Conservation (phyloP, 2,888 invertebrate species). For the Sinodicranocentrus sp. region DNA sequence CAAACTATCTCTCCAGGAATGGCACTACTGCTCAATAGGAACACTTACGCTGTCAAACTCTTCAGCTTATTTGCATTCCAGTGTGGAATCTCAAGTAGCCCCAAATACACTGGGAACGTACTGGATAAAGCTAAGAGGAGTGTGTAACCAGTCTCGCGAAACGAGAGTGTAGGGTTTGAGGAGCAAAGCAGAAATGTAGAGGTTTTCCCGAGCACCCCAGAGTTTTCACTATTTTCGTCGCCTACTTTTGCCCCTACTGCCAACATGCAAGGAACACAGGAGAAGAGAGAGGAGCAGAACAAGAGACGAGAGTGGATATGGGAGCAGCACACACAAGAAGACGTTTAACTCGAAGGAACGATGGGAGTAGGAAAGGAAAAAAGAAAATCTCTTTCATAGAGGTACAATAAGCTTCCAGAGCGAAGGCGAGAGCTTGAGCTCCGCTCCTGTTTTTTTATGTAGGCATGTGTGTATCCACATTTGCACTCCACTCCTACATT, state of each 20-base stretch:
- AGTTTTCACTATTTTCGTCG: slow-evolving; percentile 53
- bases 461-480: not conserved
- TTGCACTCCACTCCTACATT: not conserved
- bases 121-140: too few species aligned
- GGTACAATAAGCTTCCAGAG: slow-evolving; percentile 47
- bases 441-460: slow-evolving; percentile 6
- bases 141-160: too few species aligned
- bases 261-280: slow-evolving; percentile 20
- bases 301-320: too few species aligned
- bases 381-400: slow-evolving; percentile 50
- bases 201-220: slow-evolving; percentile 51
- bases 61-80: too few species aligned
- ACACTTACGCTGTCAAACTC: too few species aligned
- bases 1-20: not conserved
- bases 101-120: too few species aligned
- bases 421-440: slow-evolving; percentile 7
- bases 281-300: slow-evolving; percentile 14
- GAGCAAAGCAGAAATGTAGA: slow-evolving; percentile 34
- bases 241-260: slow-evolving; percentile 16
- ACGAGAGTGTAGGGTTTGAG: slow-evolving; percentile 38
- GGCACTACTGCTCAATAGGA: too few species aligned
- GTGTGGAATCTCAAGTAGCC: too few species aligned
- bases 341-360: slow-evolving; percentile 6
- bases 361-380: slow-evolving; percentile 15
- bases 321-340: not conserved